Evolutionary conservation across 2,797 vertebrate species (phyloP), one percentile per base, ranked within the genome.

Genomic region (Novumbra hubbsi): DNA sequence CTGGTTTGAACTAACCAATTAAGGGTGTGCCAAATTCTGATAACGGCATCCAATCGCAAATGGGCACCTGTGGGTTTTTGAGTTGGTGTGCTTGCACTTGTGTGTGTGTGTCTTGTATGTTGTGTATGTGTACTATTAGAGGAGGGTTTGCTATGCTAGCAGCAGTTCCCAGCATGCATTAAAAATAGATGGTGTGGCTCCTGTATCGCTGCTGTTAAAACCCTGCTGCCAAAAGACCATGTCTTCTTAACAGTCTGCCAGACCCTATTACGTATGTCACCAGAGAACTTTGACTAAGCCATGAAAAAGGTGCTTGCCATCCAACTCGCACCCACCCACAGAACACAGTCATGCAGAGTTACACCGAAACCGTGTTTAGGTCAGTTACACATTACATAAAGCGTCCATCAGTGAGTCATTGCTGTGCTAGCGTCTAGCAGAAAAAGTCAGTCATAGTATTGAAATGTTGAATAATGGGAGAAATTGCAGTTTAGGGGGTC

Each of bases 231-330:
- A 92, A 89, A 80, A 89, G 86, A 92, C 11, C 92, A 90, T 81
- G 87, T 93, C 88, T 90, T 91, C 87, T 92, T 91, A 91, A 90
- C 85, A 79, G 83, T 85, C 85, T 87, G 87, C 87, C 89, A 90
- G 83, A 91, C 86, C 81, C 88, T 24, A 8, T 21, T 90, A 89
- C 38, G 1, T 71, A 76, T 76, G 71, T 71, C 74, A 74, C 57
- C 64, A 27, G 60, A 68, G 71, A 14, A 16, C 50, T 24, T 57
- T 24, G 74, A 63, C 66, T 17, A 49, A 38, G 64, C 24, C 70
- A 69, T 27, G 32, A 62, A 76, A 81, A 80, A 73, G 41, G 80
- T n/a, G 67, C 62, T 64, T 32, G 30, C 62, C 27, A 64, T 64
- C 62, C 32, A 32, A 64, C 32, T 64, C 62, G 19, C 66, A 68